Evolutionary conservation across 2,113 vertebrate species (phyloP).

Genomic region (Nesogale talazaci): DNA sequence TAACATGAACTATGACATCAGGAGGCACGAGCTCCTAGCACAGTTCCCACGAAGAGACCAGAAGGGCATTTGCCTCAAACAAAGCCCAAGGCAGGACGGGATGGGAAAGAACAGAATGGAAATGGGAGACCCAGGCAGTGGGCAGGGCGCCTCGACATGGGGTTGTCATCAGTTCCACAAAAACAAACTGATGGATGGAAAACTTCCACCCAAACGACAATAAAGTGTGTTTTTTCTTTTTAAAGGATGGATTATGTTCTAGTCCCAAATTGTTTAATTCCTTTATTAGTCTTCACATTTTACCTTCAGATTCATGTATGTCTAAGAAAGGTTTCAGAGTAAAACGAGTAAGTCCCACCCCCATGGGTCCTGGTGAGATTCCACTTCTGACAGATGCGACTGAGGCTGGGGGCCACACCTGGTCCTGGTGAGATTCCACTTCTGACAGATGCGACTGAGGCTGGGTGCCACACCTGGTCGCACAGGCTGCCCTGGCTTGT

Average conservation of each 20-base stretch:
- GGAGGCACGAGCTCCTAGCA: neutral
- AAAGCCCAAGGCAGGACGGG: neutral
- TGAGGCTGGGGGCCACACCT: too few relatives aligned
- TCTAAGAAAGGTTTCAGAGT: conserved; percentile 22
- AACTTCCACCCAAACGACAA: neutral
- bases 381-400: neutral
- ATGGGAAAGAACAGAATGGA: neutral
- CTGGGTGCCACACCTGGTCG: conserved; percentile 78
- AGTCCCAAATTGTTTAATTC: neutral
- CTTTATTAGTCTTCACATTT: neutral
- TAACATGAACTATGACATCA: neutral
- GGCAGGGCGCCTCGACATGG: neutral
- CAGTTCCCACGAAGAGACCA: too few relatives aligned
- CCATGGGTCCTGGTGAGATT: neutral
- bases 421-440: neutral
- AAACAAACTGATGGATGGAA: neutral
- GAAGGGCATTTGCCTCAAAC: too few relatives aligned
- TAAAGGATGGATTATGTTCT: neutral
- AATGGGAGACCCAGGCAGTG: neutral
- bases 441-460: conserved; percentile 60
- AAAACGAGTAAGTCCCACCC: neutral
- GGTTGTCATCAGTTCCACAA: neutral
- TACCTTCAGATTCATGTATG: neutral
- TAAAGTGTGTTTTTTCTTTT: neutral
- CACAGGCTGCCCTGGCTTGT: conserved; percentile 46